Conservation (phyloP, 1,140 invertebrate species). For the Probaryconus sp. region DNA sequence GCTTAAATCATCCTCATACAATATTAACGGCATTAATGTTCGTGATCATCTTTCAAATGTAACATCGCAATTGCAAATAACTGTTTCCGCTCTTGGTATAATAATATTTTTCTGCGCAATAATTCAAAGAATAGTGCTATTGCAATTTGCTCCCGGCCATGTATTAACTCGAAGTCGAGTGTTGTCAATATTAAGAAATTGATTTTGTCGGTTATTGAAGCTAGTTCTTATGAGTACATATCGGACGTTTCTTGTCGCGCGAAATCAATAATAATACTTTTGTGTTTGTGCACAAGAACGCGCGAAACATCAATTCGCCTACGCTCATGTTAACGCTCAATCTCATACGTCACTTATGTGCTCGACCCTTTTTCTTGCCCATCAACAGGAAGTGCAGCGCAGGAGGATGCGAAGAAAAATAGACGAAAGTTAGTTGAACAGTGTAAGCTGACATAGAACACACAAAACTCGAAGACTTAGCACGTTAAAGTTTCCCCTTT, state of each 20-base stretch:
- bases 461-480: background rate
- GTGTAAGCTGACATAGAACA: slow-evolving; percentile 24
- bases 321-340: slow-evolving; percentile 35
- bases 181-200: slow-evolving; percentile 39
- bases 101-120: too few species aligned
- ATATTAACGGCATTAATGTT: too few species aligned
- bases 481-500: slow-evolving; percentile 4
- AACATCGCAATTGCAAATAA: too few species aligned
- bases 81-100: too few species aligned
- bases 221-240: slow-evolving; percentile 15
- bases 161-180: too few species aligned
- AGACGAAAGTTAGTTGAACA: slow-evolving; percentile 19
- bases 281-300: slow-evolving; percentile 18
- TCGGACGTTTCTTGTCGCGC: slow-evolving; percentile 9
- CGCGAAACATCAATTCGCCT: slow-evolving; percentile 30
- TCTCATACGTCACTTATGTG: slow-evolving; percentile 42
- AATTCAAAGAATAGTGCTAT: too few species aligned
- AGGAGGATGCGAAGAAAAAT: slow-evolving; percentile 31
- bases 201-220: slow-evolving; percentile 21
- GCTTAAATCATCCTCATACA: too few species aligned
- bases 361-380: slow-evolving; percentile 41
- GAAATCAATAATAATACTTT: slow-evolving; percentile 22
- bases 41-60: too few species aligned
- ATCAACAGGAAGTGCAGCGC: slow-evolving; percentile 31
- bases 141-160: too few species aligned